These are phyloP conservation scores for Typhlichthys eigenmanni DNA, from an alignment of 2,797 vertebrate species.

Conservation along the genomic window DNA sequence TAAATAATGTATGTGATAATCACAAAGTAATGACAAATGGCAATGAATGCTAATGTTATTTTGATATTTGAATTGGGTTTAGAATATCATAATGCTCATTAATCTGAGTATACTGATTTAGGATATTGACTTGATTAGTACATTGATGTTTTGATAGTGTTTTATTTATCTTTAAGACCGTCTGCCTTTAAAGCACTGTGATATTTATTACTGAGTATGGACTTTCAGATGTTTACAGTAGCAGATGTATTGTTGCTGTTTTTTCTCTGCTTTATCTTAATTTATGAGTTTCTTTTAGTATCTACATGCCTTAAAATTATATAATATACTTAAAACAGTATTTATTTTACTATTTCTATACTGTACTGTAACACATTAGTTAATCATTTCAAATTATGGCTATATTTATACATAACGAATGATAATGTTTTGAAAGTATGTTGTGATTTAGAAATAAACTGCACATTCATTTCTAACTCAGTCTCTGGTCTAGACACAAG, in stretches of 20 bases:
- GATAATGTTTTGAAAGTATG: conserved; percentile 43
- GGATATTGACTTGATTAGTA: neutral
- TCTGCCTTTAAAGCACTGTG: conserved; percentile 16
- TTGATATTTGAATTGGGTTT: too few relatives aligned
- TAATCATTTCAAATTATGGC: conserved; percentile 39
- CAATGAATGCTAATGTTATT: too few relatives aligned
- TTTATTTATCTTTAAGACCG: conserved; percentile 4
- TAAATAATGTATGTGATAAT: too few relatives aligned
- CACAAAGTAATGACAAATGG: too few relatives aligned
- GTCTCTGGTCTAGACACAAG: conserved; percentile 10
- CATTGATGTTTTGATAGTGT: neutral
- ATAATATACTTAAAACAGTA: conserved; percentile 37
- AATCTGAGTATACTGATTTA: too few relatives aligned
- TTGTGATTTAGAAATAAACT: conserved; percentile 60
- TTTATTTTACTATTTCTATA: conserved; percentile 53
- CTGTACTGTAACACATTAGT: conserved; percentile 31
- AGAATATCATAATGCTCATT: too few relatives aligned
- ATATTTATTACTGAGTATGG: conserved; percentile 13
- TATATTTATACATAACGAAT: conserved; percentile 53
- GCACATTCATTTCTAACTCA: conserved; percentile 26
- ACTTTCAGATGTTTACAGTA: neutral
- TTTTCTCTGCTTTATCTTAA: neutral
- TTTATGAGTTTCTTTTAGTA: conserved; percentile 34
- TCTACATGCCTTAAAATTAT: conserved; percentile 53
- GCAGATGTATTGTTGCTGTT: neutral